Percentiles rank a stretch among this genome's conserved stretches.
Evolutionary conservation across 2,888 invertebrate genomes (phyloP).

Genomic region (Eristalinus aeneus): DNA sequence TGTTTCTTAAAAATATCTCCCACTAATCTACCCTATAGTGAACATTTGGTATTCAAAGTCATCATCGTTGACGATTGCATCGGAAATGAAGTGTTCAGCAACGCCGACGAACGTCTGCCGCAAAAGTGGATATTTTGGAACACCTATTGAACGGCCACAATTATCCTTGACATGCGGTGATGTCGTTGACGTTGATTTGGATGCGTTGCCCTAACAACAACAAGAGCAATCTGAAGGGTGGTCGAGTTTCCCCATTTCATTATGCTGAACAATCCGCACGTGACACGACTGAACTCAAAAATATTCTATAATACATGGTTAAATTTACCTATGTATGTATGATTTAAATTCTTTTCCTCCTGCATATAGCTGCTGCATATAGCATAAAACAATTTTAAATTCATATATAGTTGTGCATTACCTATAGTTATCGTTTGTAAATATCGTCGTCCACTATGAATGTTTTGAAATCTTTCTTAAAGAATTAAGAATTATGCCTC

Average conservation of each 20-base stretch:
- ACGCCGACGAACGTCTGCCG: constrained; percentile 58
- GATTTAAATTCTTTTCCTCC: neutral
- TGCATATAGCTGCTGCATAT: too few species aligned
- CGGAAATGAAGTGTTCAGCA: constrained; percentile 67
- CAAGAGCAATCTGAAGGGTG: constrained; percentile 66
- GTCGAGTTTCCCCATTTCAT: constrained; percentile 56
- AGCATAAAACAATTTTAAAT: neutral
- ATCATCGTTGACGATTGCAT: constrained; percentile 59
- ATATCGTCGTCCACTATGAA: too few species aligned
- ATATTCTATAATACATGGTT: constrained; percentile 33
- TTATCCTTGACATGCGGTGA: constrained; percentile 71
- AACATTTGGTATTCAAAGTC: constrained; percentile 22
- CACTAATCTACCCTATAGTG: constrained; percentile 55
- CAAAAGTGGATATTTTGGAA: constrained; percentile 69
- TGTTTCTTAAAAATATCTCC: constrained; percentile 65
- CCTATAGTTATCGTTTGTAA: too few species aligned
- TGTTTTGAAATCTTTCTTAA: too few species aligned
- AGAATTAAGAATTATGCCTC: too few species aligned
- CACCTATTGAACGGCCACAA: constrained; percentile 70
- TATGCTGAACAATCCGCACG: constrained; percentile 67
- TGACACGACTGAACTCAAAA: constrained; percentile 45
- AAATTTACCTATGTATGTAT: neutral
- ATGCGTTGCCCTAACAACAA: constrained; percentile 68
- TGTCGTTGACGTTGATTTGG: constrained; percentile 68
- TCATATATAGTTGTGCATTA: neutral